Evolutionary conservation across 2,888 invertebrate species (phyloP).

Genomic region (Antitype chi): DNA sequence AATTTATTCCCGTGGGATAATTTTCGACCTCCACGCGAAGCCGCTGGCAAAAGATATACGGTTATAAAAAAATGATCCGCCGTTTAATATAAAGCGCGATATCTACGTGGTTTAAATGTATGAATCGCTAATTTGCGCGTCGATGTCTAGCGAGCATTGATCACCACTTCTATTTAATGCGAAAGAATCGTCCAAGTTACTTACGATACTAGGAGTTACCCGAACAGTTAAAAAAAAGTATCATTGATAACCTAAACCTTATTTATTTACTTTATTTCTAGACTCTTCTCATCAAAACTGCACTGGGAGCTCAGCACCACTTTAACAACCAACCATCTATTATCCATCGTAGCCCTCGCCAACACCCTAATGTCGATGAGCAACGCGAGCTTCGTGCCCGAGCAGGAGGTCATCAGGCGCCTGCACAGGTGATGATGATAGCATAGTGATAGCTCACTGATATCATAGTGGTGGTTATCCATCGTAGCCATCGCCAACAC

Average conservation of each 20-base stretch:
- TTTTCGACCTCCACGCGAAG: no score
- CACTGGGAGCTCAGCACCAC: slow-evolving; percentile 99
- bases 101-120: no score
- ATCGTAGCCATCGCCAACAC: slow-evolving; percentile 99
- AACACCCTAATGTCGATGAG: slow-evolving; percentile 99
- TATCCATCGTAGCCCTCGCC: slow-evolving; percentile 98
- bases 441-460: background rate
- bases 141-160: no score
- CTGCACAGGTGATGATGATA: slow-evolving; percentile 91
- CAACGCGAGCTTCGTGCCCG: slow-evolving; percentile 97
- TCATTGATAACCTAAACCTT: background rate
- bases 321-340: slow-evolving; percentile 98
- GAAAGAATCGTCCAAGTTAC: no score
- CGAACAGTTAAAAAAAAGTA: no score
- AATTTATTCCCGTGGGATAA: no score
- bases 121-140: no score
- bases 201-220: no score
- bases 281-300: slow-evolving; percentile 95
- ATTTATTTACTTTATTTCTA: slow-evolving; percentile 64
- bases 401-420: slow-evolving; percentile 95
- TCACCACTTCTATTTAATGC: no score
- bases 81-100: no score
- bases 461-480: slow-evolving; percentile 87
- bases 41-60: no score
- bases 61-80: no score